Evolutionary conservation across 1,140 invertebrate genomes (phyloP).

Genomic region (Brachystomella parvula): DNA sequence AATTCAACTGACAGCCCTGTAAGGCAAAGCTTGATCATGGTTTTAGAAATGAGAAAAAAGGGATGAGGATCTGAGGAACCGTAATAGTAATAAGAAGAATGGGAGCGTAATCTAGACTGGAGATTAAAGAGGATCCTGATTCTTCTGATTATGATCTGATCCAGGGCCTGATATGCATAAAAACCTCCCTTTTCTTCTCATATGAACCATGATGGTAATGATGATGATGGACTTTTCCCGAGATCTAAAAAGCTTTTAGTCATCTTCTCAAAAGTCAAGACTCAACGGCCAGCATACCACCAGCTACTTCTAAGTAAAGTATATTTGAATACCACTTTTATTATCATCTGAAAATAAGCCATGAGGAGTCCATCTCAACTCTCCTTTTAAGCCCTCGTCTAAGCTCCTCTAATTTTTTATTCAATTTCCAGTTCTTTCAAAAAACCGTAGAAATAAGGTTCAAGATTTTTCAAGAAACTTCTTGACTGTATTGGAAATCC

Average conservation of each 20-base stretch:
- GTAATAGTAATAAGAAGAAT: too few relatives aligned
- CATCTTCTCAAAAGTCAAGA: background rate
- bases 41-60: background rate
- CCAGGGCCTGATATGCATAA: background rate
- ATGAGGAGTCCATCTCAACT: background rate
- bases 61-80: background rate
- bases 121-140: background rate
- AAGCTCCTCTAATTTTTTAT: background rate
- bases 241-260: background rate
- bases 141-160: background rate
- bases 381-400: background rate
- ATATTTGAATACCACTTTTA: background rate
- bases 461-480: too few relatives aligned
- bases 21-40: background rate
- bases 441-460: background rate
- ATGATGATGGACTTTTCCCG: background rate
- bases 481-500: too few relatives aligned
- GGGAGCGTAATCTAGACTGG: background rate
- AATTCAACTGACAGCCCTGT: background rate
- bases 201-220: background rate
- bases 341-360: background rate
- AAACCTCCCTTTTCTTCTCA: background rate
- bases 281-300: background rate
- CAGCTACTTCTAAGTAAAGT: too few relatives aligned
- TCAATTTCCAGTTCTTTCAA: background rate